A percentile compares a stretch with the other conserved stretches of the same genome.
Evolutionary conservation across 2,888 invertebrate species (phyloP).

Genomic region (Polyommatus icarus): DNA sequence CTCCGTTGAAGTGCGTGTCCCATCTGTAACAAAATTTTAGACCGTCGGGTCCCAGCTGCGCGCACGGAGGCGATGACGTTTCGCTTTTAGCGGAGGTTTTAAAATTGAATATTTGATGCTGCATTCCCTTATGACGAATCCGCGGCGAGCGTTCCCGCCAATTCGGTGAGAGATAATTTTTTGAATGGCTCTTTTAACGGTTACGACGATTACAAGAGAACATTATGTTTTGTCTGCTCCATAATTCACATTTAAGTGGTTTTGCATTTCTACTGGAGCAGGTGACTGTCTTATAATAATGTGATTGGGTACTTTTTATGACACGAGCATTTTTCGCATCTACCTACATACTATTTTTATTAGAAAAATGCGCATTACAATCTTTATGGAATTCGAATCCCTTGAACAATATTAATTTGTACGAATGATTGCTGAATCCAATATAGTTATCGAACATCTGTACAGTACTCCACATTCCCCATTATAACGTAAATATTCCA

Average conservation of each 20-base stretch:
- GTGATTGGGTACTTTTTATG: background rate
- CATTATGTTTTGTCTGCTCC: conserved; percentile 33
- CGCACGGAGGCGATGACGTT: conserved; percentile 75
- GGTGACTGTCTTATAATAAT: conserved; percentile 11
- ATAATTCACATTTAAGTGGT: conserved; percentile 30
- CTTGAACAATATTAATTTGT: conserved; percentile 34
- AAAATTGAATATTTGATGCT: conserved; percentile 81
- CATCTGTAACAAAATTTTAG: conserved; percentile 78
- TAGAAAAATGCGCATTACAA: too few species aligned
- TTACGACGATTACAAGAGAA: conserved; percentile 39
- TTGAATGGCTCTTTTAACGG: conserved; percentile 52
- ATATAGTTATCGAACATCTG: conserved; percentile 60
- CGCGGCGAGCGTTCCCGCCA: conserved; percentile 63
- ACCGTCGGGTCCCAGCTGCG: conserved; percentile 78
- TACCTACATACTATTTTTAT: too few species aligned
- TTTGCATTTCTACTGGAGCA: conserved; percentile 9
- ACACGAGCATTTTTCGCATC: background rate
- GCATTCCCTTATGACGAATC: conserved; percentile 77
- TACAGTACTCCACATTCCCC: conserved; percentile 67
- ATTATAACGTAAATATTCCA: conserved; percentile 75
- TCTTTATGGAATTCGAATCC: background rate
- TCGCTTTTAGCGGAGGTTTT: conserved; percentile 80
- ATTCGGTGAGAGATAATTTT: conserved; percentile 70
- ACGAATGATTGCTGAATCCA: conserved; percentile 29
- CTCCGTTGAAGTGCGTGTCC: conserved; percentile 72